A percentile compares a stretch with the other conserved stretches of the same genome.
phyloP scores from a whole-genome alignment of 2,888 invertebrate species.

The Tiliacea aurago region DNA sequence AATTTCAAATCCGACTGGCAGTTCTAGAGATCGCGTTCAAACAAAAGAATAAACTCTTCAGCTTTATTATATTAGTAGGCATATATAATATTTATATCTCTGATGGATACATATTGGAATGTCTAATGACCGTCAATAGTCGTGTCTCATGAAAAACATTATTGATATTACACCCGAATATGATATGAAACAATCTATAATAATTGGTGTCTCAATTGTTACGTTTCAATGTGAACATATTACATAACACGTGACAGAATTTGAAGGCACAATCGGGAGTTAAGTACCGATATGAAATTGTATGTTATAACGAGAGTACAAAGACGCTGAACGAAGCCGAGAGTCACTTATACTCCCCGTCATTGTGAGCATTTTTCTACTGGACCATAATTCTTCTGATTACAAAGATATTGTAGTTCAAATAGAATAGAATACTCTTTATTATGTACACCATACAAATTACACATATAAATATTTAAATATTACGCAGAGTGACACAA shows the following conservation, averaged over 20 bases:
- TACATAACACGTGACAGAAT: neutral
- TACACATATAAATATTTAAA: too few species aligned
- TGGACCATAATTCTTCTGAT: neutral
- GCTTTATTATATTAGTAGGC: too few species aligned
- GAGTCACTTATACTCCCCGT: neutral
- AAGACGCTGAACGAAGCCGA: neutral
- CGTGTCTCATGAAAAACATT: neutral
- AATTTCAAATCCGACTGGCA: too few species aligned
- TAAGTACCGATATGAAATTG: neutral
- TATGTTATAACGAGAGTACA: neutral
- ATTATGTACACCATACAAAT: too few species aligned
- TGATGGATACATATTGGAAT: neutral
- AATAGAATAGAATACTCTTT: neutral
- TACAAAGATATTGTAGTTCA: neutral
- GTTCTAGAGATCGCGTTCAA: too few species aligned
- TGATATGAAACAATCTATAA: neutral
- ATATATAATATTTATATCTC: too few species aligned
- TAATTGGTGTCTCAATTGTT: neutral
- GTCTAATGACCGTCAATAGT: neutral
- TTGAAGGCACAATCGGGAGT: neutral
- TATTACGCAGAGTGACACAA: too few species aligned
- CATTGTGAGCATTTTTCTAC: neutral
- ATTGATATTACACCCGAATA: constrained; percentile 1
- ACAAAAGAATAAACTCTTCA: too few species aligned
- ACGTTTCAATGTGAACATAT: neutral